phyloP scores from a whole-genome alignment of 2,113 vertebrate genomes.

The Lagopus leucura region DNA sequence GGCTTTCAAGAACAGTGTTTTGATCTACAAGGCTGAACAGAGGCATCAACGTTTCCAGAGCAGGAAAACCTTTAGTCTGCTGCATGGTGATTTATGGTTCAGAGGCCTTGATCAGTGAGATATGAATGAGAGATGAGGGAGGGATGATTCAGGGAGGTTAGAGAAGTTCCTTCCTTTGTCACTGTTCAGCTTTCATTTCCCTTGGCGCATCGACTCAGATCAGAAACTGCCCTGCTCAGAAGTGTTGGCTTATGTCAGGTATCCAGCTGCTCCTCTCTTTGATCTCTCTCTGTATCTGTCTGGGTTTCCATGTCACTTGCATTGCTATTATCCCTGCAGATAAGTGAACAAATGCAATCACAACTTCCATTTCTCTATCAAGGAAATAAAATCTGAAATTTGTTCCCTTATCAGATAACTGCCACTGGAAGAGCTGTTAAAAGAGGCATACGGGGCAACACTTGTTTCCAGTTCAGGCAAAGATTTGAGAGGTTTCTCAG shows the following conservation, averaged over 20 bases:
- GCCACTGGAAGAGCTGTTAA: background rate
- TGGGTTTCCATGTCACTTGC: background rate
- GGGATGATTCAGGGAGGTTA: background rate
- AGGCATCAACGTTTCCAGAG: background rate
- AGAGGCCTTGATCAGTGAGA: background rate
- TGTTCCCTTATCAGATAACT: background rate
- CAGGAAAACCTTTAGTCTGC: background rate
- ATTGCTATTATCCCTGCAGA: background rate
- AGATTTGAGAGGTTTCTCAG: background rate
- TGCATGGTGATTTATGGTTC: background rate
- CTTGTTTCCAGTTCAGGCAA: background rate
- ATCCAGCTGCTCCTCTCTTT: background rate
- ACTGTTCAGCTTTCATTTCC: background rate
- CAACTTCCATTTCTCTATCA: background rate
- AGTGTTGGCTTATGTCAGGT: background rate
- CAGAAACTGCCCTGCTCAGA: constrained; percentile 4
- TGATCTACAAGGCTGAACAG: background rate
- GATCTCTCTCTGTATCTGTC: background rate
- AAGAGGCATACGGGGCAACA: background rate
- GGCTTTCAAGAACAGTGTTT: background rate
- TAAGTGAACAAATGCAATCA: background rate
- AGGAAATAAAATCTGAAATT: background rate
- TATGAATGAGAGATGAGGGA: background rate
- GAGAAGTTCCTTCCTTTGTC: background rate
- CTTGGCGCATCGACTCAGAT: background rate